A percentile compares a stretch with the other conserved stretches of the same genome.
Conservation (phyloP, 2,113 vertebrate genomes). For the Colaptes auratus region DNA sequence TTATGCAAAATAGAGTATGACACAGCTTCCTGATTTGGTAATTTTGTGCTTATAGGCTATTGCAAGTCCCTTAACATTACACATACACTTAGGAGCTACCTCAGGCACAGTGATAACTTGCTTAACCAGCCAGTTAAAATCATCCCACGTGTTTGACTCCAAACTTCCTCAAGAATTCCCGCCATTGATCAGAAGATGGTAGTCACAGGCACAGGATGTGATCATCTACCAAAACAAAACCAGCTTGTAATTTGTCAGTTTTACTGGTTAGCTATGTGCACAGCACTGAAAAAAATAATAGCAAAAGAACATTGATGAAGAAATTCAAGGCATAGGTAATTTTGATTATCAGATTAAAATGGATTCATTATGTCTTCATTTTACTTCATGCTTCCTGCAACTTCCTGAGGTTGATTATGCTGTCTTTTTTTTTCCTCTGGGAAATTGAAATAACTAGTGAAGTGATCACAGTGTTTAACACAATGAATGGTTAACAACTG, state of each 20-base stretch:
- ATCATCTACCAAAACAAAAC: neutral
- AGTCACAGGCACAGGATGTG: slow-evolving; percentile 45
- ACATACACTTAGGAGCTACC: neutral
- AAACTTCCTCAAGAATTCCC: slow-evolving; percentile 23
- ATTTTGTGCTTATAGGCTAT: neutral
- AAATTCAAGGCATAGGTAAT: neutral
- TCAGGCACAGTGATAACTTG: neutral
- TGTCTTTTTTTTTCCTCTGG: neutral
- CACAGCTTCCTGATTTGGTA: slow-evolving; percentile 37
- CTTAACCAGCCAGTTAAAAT: neutral
- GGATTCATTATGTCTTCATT: neutral
- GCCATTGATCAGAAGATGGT: neutral
- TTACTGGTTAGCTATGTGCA: neutral
- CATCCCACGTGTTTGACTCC: neutral
- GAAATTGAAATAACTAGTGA: neutral
- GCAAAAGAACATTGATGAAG: neutral
- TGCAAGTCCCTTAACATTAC: neutral
- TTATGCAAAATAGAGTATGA: slow-evolving; percentile 32
- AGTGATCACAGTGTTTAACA: neutral
- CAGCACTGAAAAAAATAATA: neutral
- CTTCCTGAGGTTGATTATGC: neutral
- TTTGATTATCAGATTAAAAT: neutral
- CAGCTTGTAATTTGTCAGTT: neutral
- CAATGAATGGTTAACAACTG: neutral
- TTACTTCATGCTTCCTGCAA: neutral